Base-by-base conservation (phyloP, 2,113 vertebrate genomes). In the Gobio gobio region DNA sequence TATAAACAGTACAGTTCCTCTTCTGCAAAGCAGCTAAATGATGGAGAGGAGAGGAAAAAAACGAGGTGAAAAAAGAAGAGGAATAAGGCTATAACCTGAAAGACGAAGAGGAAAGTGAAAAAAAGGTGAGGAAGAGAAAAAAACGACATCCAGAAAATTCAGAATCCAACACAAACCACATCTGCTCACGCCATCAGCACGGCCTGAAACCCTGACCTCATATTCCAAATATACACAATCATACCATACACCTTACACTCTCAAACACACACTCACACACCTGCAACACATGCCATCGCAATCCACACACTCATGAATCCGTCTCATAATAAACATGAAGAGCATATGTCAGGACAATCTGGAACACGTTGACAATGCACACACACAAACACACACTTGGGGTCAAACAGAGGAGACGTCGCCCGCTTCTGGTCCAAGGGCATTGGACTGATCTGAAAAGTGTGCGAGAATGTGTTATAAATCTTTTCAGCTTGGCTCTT, bases 1-100 rank as follows among this genome's bases (percentile, higher is more conserved):
- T 91, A 93, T 93, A 93, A 94, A 94, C 93, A 94, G 92, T 92
- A 92, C 92, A 92, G 88, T 94, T 94, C 92, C 91, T 94, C 91
- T 89, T 92, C 89, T 91, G 89, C 93, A 83, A 72, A 83, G 90
- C 87, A 87, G 91, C 92, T 90, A 92, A 90, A 92, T 90, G 56
- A 85, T 82, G 77, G 83, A 85, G 88, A 84, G 83, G 87, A 90
- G 86, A 77, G 81, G 77, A 86, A 79, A 88, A 86, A 87, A 83
- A 87, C 86, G 90, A 89, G 85, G 89, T 87, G 87, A 51, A 76
- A 76, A 76, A 89, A 91, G 88, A 91, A 88, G 90, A 88, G 87
- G 90, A 80, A 86, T 89, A 86, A 87, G 88, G 87, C 86, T 87
- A 90, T 86, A 93, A 92, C 90, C 91, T 91, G 86, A 92, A 92